A percentile compares a stretch with the other conserved stretches of the same genome.
Evolutionary conservation across 2,797 vertebrate species (phyloP).

Genomic region (Lophotriccus pileatus): DNA sequence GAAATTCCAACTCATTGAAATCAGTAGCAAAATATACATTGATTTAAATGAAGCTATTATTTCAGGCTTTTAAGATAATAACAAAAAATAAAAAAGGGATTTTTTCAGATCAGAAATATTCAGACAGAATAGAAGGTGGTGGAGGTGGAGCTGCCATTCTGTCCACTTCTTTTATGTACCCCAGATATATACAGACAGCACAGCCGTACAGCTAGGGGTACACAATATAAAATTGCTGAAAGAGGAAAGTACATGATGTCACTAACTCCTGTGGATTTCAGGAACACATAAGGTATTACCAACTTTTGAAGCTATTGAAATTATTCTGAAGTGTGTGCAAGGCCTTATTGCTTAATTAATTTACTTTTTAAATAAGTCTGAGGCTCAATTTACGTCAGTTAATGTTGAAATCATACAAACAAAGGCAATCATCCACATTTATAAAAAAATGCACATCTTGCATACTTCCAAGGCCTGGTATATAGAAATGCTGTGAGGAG

Average conservation of each 20-base stretch:
- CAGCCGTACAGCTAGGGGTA: neutral
- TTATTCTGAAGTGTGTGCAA: neutral
- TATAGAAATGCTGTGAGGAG: neutral
- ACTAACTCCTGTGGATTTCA: neutral
- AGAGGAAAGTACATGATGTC: neutral
- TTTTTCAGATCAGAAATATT: neutral
- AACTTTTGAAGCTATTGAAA: neutral
- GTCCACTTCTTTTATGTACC: neutral
- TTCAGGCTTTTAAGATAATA: neutral
- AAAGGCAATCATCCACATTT: neutral
- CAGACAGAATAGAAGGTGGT: neutral
- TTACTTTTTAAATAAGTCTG: neutral
- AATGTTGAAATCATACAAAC: neutral
- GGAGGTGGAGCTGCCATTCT: neutral
- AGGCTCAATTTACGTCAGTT: neutral
- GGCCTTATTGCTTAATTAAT: neutral
- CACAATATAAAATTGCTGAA: neutral
- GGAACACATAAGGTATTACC: neutral
- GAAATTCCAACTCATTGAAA: neutral
- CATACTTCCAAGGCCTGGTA: neutral
- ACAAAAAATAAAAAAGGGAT: too few relatives aligned
- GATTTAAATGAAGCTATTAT: neutral
- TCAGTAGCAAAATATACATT: neutral
- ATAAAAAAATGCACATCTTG: neutral
- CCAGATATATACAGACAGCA: neutral